Conservation (phyloP, 2,797 vertebrate genomes). For the Sitta carolinensis region DNA sequence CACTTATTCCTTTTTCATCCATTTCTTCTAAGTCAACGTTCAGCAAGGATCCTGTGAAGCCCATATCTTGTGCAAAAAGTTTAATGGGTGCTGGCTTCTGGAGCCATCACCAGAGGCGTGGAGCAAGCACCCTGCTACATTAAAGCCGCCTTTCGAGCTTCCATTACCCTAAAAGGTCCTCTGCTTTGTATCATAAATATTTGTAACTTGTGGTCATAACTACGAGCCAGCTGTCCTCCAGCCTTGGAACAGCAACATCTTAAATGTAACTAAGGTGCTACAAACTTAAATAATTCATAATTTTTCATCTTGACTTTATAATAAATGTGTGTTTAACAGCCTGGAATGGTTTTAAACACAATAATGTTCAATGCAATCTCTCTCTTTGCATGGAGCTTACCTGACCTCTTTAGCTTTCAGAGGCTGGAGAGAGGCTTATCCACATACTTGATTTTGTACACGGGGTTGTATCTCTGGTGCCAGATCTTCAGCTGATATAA, state of each 20-base stretch:
- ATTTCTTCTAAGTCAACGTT: rapidly evolving
- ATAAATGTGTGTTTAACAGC: constrained; percentile 28
- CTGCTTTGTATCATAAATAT: constrained; percentile 65
- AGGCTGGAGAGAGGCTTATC: not conserved
- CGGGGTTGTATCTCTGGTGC: not conserved
- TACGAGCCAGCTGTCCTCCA: constrained; percentile 32
- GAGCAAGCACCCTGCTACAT: not conserved
- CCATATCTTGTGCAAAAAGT: rapidly evolving
- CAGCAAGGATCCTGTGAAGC: not conserved
- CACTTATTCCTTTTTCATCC: not conserved
- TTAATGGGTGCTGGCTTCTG: not conserved
- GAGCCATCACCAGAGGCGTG: not conserved
- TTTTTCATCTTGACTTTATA: constrained; percentile 35
- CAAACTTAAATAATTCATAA: constrained; percentile 52
- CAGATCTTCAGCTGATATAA: constrained; percentile 16
- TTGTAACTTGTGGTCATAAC: constrained; percentile 67
- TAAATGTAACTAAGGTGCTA: constrained; percentile 57
- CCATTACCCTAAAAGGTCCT: constrained; percentile 67
- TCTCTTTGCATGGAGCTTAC: not conserved
- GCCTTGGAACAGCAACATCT: constrained; percentile 16
- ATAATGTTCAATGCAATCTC: not conserved
- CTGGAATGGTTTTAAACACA: constrained; percentile 24
- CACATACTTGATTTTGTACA: not conserved
- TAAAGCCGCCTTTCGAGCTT: not conserved
- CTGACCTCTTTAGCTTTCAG: not conserved